Base-by-base conservation (phyloP, 2,113 vertebrate species). In the Phrynocephalus versicolor region DNA sequence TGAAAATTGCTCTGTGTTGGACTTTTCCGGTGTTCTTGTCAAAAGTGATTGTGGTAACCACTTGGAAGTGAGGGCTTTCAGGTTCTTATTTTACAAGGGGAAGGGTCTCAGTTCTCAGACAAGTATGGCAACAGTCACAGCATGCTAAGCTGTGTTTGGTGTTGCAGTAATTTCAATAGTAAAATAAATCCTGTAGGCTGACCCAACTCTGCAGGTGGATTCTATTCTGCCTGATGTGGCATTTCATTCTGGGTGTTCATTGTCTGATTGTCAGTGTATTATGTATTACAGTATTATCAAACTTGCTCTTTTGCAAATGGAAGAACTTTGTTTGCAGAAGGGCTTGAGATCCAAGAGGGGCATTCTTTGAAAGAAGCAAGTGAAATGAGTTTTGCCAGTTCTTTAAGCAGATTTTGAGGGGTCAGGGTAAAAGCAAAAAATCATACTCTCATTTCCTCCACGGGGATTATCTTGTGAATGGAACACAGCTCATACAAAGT, bases 121-220 rank as follows among this genome's bases (percentile, higher is more conserved):
- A 81, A 14, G 16, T 7, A 23, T n/a, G 16, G 27, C 76, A 1
- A 45, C 39, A 67, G 27, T 69, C n/a, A 69, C 30, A 65, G 30
- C 7, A 27, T 81, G 65, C 86, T 69, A 85, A 39, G 23, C 65
- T 45, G n/a, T 51, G n/a, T n/a, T 58, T 87, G 39, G 72, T 83
- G 79, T 12, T 79, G 25, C 21, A 87, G 18, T 67, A 12, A 27
- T 78, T 1, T 3, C 7, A 7, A 55, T 27, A 80, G 39, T 15
- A 39, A 62, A 64, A 10, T 71, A 62, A 9, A 15, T 70, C 35
- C 19, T 39, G 57, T 81, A 70, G 30, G 74, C 7, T 18, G 35
- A 21, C 23, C 74, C 62, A 67, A 33, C 18, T 19, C 27, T 51
- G 6, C 27, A 67, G 30, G 12, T 62, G 33, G 41, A 51, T 67